Base-by-base conservation (phyloP, 2,113 vertebrate genomes). In the Lophura nycthemera region DNA sequence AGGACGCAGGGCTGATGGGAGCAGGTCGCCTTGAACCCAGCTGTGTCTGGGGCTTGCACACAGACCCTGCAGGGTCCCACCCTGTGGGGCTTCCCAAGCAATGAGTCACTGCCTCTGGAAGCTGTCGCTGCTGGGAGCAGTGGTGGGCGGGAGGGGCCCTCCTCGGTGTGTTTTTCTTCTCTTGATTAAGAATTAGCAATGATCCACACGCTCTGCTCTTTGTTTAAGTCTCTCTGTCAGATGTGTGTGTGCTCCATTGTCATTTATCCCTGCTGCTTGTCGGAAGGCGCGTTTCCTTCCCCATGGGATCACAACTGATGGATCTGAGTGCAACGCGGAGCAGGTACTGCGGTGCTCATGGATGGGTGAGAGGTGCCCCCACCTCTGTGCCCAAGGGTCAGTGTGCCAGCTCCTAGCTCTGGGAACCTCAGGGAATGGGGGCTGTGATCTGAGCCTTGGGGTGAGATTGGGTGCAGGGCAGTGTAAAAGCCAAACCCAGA, bases 201-300 rank as follows among this genome's bases (percentile, higher is more conserved):
- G n/a, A 38, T 83, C 38, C 48, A 2, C 21, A 1, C 11, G 3
- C 36, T 52, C 92, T 38, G 57, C 72, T 48, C 43, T 17, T 4
- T 1, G 16, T 56, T 43, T n/a, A 19, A 21, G 11, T 30, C 86
- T 29, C 8, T 8, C 67, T 92, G 83, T 66, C 63, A 42, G 6
- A 54, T 8, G 1, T 3, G 40, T 6, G 19, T 3, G 10, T 5
- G 0, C 40, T 67, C 3, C 17, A 0, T 25, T 42, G 40, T 24
- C 45, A 40, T 40, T 22, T 30, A 10, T 59, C 47, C 42, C 43
- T 30, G 52, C 47, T 8, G 72, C 61, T 80, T 43, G 24, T 42
- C 60, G 27, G 71, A 29, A 38, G 59, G 38, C 9, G 52, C 10
- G 0, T 21, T 30, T 25, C 21, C 24, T 21, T 54, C 73, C 29